A percentile compares a stretch with the other conserved stretches of the same genome.
Conservation (phyloP, 2,113 vertebrate species). For the Megaceryle torquata region DNA sequence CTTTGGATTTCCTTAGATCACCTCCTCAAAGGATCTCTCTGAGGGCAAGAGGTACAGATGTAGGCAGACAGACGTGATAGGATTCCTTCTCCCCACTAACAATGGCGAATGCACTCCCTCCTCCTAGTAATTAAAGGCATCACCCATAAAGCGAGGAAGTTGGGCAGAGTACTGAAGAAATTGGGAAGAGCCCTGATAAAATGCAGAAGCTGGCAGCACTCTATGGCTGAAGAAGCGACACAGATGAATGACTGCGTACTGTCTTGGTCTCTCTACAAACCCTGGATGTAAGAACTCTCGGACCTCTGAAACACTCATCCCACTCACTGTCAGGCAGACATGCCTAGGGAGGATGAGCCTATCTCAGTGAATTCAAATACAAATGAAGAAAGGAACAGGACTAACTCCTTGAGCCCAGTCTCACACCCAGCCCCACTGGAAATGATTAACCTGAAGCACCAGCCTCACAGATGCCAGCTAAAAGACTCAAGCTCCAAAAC, state of each 20-base stretch:
- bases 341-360: neutral
- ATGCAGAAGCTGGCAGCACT: neutral
- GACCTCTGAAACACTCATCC: neutral
- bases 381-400: neutral
- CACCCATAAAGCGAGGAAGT: neutral
- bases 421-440: neutral
- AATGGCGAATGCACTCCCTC: neutral
- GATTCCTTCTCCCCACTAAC: neutral
- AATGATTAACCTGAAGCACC: neutral
- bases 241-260: neutral
- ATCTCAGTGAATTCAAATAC: neutral
- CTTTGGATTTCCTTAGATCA: neutral
- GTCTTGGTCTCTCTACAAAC: neutral
- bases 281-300: neutral
- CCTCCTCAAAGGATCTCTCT: neutral
- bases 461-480: neutral
- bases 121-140: neutral
- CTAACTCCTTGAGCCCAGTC: neutral
- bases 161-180: neutral
- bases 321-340: neutral
- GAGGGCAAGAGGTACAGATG: neutral
- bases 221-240: neutral
- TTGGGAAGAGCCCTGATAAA: neutral
- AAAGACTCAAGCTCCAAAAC: neutral
- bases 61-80: neutral